Percentiles rank a stretch among this genome's conserved stretches.
phyloP scores from a whole-genome alignment of 2,888 invertebrate genomes.

The Linnaemya vulpina region DNA sequence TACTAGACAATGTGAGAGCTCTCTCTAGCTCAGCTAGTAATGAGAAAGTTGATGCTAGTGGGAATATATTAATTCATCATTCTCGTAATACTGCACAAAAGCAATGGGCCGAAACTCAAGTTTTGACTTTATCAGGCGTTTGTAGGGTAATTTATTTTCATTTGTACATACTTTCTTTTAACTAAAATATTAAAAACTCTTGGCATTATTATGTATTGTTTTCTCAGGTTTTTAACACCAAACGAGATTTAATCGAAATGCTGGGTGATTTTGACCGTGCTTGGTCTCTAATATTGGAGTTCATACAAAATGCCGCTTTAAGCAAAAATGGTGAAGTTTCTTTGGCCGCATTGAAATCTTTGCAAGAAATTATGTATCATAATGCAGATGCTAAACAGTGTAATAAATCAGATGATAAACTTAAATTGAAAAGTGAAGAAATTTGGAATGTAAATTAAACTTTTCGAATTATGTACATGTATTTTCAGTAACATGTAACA shows the following conservation, averaged over 20 bases:
- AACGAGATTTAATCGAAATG: conserved; percentile 91
- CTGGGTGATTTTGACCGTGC: conserved; percentile 96
- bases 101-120: conserved; percentile 99
- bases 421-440: conserved; percentile 83
- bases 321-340: conserved; percentile 98
- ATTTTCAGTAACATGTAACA: not conserved
- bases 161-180: not conserved
- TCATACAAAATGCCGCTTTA: conserved; percentile 95
- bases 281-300: conserved; percentile 96
- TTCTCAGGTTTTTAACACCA: conserved; percentile 89
- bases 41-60: conserved; percentile 92
- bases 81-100: conserved; percentile 99
- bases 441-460: conserved; percentile 87
- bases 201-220: not conserved
- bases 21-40: conserved; percentile 87
- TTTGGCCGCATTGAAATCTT: conserved; percentile 96
- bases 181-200: not conserved
- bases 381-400: conserved; percentile 82
- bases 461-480: not conserved
- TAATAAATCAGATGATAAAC: conserved; percentile 76
- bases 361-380: conserved; percentile 95
- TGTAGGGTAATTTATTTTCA: conserved; percentile 87
- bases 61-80: conserved; percentile 98
- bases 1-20: conserved; percentile 94
- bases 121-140: conserved; percentile 94